A percentile compares a stretch with the other conserved stretches of the same genome.
phyloP scores from a whole-genome alignment of 2,797 vertebrate species.

The Chelmon rostratus region DNA sequence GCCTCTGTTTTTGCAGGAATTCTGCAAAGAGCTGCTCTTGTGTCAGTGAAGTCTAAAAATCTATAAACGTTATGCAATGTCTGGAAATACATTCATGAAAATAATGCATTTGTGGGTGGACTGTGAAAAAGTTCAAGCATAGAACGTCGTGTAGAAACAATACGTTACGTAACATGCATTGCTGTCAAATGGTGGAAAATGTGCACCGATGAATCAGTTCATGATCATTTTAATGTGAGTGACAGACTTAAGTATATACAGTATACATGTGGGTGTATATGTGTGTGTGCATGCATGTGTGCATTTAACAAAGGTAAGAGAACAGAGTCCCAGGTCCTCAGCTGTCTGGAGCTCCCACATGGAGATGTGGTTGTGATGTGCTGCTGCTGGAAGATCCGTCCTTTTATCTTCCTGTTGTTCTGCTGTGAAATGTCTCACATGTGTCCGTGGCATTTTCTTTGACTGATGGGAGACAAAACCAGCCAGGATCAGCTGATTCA shows the following conservation, averaged over 20 bases:
- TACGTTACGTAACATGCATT: conserved; percentile 65
- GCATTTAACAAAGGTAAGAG: conserved; percentile 1
- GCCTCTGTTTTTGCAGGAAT: conserved; percentile 24
- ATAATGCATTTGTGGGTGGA: conserved; percentile 80
- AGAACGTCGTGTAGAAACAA: conserved; percentile 61
- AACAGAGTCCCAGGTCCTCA: conserved; percentile 24
- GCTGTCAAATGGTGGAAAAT: conserved; percentile 48
- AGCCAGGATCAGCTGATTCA: background rate
- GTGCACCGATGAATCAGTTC: conserved; percentile 31
- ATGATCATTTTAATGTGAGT: conserved; percentile 16
- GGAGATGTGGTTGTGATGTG: conserved; percentile 34
- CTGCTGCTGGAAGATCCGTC: conserved; percentile 40
- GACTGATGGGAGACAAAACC: background rate
- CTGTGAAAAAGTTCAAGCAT: conserved; percentile 66
- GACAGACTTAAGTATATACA: background rate
- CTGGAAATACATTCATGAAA: conserved; percentile 80
- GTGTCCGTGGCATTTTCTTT: background rate
- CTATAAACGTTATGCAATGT: conserved; percentile 75
- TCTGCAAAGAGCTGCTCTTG: conserved; percentile 49
- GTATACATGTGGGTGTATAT: background rate
- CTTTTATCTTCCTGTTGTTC: conserved; percentile 26
- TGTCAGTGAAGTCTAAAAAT: conserved; percentile 56
- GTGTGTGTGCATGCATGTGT: background rate
- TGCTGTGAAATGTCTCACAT: conserved; percentile 21
- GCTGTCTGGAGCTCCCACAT: conserved; percentile 54